Percentiles rank a stretch among this genome's conserved stretches.
Evolutionary conservation across 2,113 vertebrate genomes (phyloP).

Genomic region (Recurvirostra avosetta): DNA sequence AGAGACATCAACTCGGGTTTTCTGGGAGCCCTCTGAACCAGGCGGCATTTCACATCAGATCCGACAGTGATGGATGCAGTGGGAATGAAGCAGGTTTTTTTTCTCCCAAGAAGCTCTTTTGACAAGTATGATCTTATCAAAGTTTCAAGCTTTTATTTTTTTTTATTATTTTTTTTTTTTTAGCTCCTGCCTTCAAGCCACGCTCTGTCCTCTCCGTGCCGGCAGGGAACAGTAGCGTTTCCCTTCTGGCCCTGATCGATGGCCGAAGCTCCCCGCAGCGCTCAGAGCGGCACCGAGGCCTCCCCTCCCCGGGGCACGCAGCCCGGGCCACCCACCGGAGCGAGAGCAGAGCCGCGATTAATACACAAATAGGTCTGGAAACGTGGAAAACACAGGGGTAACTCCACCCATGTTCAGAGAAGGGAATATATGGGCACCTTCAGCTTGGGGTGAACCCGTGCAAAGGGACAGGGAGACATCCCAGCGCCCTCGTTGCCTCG

Average conservation of each 20-base stretch:
- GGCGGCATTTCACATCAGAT: background rate
- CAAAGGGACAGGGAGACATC: background rate
- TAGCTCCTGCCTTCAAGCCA: background rate
- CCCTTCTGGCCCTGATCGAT: background rate
- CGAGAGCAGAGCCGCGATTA: accelerated
- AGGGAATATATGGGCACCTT: accelerated
- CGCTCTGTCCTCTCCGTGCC: background rate
- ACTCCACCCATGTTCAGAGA: background rate
- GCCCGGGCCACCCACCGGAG: background rate
- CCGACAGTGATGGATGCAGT: slow-evolving; percentile 30
- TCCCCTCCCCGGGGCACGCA: background rate
- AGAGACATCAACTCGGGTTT: background rate
- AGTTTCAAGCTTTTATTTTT: slow-evolving; percentile 25
- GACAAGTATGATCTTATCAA: slow-evolving; percentile 64
- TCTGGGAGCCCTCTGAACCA: slow-evolving; percentile 14
- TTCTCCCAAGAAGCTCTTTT: slow-evolving; percentile 25
- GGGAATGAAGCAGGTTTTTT: background rate
- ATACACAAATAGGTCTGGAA: background rate
- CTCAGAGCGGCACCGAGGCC: background rate
- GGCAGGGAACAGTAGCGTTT: background rate
- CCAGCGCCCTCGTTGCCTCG: background rate
- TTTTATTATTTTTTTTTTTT: background rate
- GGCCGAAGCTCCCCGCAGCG: background rate
- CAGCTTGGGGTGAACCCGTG: accelerated
- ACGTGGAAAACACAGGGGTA: accelerated